A percentile compares a stretch with the other conserved stretches of the same genome.
phyloP scores from a whole-genome alignment of 2,888 invertebrate genomes.

The Athalia circularis region DNA sequence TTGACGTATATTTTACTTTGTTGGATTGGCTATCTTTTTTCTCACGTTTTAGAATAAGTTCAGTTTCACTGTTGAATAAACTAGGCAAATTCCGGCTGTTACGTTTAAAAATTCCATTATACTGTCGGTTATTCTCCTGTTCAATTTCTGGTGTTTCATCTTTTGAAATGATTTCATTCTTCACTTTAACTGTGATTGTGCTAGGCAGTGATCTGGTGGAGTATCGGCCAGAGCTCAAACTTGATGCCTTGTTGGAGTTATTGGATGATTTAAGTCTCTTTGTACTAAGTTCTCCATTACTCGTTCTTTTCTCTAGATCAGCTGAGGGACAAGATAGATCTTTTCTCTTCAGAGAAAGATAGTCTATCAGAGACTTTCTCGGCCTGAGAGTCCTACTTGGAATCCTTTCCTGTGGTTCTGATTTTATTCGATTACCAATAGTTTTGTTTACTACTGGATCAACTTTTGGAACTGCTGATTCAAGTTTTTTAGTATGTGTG shows the following conservation, averaged over 20 bases:
- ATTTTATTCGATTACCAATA: constrained; percentile 53
- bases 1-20: not conserved
- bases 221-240: not conserved
- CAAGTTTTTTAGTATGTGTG: not conserved
- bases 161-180: constrained; percentile 27
- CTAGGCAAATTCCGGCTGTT: constrained; percentile 24
- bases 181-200: not conserved
- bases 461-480: constrained; percentile 28
- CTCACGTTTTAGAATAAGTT: constrained; percentile 22
- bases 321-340: not conserved
- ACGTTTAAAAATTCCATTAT: not conserved
- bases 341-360: constrained; percentile 52
- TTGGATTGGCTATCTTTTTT: constrained; percentile 9
- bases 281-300: not conserved
- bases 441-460: constrained; percentile 43
- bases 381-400: constrained; percentile 59
- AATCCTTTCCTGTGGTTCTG: constrained; percentile 53
- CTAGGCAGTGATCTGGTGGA: not conserved
- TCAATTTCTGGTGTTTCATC: constrained; percentile 9
- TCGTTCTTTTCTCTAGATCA: not conserved
- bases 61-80: constrained; percentile 8
- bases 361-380: constrained; percentile 56
- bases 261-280: constrained; percentile 17
- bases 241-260: not conserved
- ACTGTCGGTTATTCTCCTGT: not conserved